Evolutionary conservation across 2,888 invertebrate species (phyloP), one percentile per base, ranked within the genome.

Genomic region (Tenthredo distinguenda): DNA sequence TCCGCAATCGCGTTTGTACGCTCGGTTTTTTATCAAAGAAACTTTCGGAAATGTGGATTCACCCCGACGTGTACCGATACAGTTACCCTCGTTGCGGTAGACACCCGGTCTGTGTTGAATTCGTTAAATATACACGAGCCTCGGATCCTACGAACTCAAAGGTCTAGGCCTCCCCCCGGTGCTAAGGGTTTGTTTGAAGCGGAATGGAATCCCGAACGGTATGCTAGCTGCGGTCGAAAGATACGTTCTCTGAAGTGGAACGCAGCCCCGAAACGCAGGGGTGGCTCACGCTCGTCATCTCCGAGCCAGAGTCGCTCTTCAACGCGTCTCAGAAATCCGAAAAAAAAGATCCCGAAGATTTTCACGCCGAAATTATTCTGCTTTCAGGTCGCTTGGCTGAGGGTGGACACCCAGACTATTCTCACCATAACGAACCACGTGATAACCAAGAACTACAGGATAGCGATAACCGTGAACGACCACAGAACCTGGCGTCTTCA

Each of bases 321-420:
- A 43, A 43, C 0, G 10, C 10, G 10, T 43, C 26, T 26, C 26
- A 26, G 26, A 26, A 26, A 10, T 43, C 2, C 0, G 34, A 34
- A 34, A 34, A 34, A 34, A 40, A 6, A 40, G 7, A 40, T 4
- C 2, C 2, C 34, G 2, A 37, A 9, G 1, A 18, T 21, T 81
- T 84, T 87, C 2, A 71, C 31, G 37, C 2, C 6, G 15, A 37
- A 37, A n/a, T 74, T 21, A 74, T n/a, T 55, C 15, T 77, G 0
- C 5, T 55, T 86, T 71, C 94, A 98, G 98, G 97, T 98, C 91
- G 98, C 98, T 91, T 98, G 98, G 98, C 95, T 98, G 86, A 96
- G 97, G 87, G 98, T 98, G 85, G 98, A 98, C 94, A 98, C 98
- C 58, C 98, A 98, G 93, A 98, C 98, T 10, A 97, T 98, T 90